These are phyloP conservation scores for Sula dactylatra DNA, from an alignment of 2,113 vertebrate species.

Conservation along the genomic window DNA sequence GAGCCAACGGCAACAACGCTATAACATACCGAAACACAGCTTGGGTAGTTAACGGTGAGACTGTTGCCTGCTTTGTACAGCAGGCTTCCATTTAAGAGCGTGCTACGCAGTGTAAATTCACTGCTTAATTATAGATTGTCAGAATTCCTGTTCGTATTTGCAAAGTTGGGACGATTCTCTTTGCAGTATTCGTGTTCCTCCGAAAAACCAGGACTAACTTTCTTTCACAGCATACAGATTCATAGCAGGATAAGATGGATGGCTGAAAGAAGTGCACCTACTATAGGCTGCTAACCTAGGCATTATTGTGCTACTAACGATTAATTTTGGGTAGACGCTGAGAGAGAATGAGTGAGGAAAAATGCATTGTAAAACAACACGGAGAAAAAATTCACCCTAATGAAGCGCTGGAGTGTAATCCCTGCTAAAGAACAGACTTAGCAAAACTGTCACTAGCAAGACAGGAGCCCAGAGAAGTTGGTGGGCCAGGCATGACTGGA, in stretches of 20 bases:
- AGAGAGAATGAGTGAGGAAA: not conserved
- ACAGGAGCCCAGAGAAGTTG: not conserved
- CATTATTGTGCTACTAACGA: not conserved
- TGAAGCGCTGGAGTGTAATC: not conserved
- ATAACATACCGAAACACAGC: not conserved
- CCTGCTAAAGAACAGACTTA: not conserved
- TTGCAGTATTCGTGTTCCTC: not conserved
- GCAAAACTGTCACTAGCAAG: not conserved
- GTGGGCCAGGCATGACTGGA: not conserved
- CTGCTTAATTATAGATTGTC: not conserved
- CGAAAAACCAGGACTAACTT: not conserved
- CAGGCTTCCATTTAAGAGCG: not conserved
- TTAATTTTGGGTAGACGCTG: not conserved
- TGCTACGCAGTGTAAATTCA: not conserved
- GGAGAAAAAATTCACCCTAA: not conserved
- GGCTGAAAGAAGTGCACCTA: not conserved
- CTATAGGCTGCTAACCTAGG: not conserved
- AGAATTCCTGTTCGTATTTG: not conserved
- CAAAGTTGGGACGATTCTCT: not conserved
- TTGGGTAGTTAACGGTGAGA: rapidly evolving
- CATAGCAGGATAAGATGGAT: not conserved
- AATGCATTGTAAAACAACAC: rapidly evolving
- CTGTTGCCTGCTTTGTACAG: not conserved
- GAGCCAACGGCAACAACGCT: not conserved
- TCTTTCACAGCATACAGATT: not conserved